Conservation (phyloP, 2,888 invertebrate species). For the Spisula subtruncata region DNA sequence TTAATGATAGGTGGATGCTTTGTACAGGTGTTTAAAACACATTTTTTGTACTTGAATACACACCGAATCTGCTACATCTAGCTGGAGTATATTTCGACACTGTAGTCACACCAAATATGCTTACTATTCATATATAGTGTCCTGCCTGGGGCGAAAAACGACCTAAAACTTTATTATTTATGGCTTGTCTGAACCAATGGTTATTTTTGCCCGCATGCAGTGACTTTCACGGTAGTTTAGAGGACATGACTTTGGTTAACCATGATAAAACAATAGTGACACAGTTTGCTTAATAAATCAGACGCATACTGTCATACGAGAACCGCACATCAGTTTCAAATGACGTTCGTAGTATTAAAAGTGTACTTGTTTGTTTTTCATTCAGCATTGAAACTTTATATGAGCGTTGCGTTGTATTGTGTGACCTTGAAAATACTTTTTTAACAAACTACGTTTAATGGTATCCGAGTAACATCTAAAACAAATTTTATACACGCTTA, state of each 20-base stretch:
- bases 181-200: constrained; percentile 15
- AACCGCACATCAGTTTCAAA: constrained; percentile 5
- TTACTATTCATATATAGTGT: not conserved
- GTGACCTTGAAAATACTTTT: too few species aligned
- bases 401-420: too few species aligned
- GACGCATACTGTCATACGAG: not conserved
- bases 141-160: not conserved
- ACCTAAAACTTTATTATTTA: not conserved
- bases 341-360: not conserved
- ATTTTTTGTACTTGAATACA: too few species aligned
- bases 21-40: too few species aligned
- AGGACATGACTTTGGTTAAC: constrained; percentile 7
- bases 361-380: too few species aligned
- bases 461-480: too few species aligned
- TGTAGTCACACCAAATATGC: not conserved
- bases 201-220: not conserved
- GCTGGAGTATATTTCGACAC: not conserved
- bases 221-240: constrained; percentile 36
- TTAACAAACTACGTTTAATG: too few species aligned
- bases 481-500: too few species aligned
- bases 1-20: too few species aligned
- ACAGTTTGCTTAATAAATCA: constrained; percentile 1
- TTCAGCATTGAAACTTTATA: too few species aligned
- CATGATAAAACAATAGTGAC: not conserved
- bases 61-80: not conserved